Conservation (phyloP, 1,140 invertebrate genomes). For the Leucophenga varia region DNA sequence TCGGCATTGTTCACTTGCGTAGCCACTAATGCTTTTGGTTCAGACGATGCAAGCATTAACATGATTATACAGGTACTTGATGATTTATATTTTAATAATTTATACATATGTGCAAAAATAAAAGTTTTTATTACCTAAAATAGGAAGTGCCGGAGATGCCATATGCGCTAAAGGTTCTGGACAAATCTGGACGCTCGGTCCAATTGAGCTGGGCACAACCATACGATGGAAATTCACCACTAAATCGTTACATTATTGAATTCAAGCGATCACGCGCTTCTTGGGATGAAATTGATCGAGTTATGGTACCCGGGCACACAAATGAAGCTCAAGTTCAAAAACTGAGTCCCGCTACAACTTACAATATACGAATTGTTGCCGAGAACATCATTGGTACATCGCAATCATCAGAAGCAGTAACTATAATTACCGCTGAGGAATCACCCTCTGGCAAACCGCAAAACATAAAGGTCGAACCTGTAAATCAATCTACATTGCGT, state of each 20-base stretch:
- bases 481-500: conserved; percentile 88
- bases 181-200: conserved; percentile 87
- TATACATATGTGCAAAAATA: too few relatives aligned
- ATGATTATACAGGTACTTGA: conserved; percentile 96
- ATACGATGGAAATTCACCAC: conserved; percentile 93
- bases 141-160: conserved; percentile 94
- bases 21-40: conserved; percentile 92
- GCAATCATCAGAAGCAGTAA: conserved; percentile 87
- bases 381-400: conserved; percentile 93
- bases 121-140: too few relatives aligned
- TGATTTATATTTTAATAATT: too few relatives aligned
- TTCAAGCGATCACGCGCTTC: conserved; percentile 88
- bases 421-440: conserved; percentile 94
- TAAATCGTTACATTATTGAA: conserved; percentile 89
- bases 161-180: conserved; percentile 84
- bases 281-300: conserved; percentile 82
- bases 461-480: conserved; percentile 81
- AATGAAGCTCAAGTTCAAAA: conserved; percentile 86
- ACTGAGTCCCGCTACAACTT: conserved; percentile 86
- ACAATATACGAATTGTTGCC: conserved; percentile 89
- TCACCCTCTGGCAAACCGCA: conserved; percentile 82
- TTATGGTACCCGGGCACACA: conserved; percentile 81
- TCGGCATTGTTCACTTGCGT: conserved; percentile 93
- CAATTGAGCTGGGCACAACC: conserved; percentile 90
- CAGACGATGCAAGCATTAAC: conserved; percentile 92